Evolutionary conservation across 2,888 invertebrate genomes (phyloP), one percentile per base, ranked within the genome.

Genomic region (Nephrocerus scutellatus): DNA sequence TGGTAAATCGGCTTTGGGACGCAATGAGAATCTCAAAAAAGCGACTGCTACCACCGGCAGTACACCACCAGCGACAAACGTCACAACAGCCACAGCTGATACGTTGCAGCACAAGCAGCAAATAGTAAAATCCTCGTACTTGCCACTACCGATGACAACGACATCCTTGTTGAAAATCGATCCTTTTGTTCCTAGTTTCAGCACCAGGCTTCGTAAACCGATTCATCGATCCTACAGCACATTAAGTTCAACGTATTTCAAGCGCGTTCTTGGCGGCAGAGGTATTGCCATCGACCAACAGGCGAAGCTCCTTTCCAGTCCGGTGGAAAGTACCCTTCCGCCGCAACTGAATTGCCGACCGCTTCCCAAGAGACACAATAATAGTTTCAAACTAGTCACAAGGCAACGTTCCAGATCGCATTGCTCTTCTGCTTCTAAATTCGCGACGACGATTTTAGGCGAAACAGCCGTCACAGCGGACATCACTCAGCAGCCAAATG

Each of bases 151-250:
- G 20, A 21, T 39, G 16, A 28, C 10, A 25, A 21, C 24, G 5
- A 58, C 62, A 44, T 59, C 61, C 52, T 56, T 67, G 57, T 58
- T 69, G 55, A 68, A 67, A 61, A 69, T 69, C 41, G 69, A 68
- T 59, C 66, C 68, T 36, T 68, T 68, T 50, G 63, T 69, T 59
- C 69, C 69, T 62, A 65, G 59, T 53, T 59, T 63, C 43, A 62
- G 57, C 43, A 54, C 62, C 50, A 56, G 62, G 48, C 57, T 62
- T 46, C 59, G 61, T 43, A 55, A 54, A 23, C 60, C 59, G 41
- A 62, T 66, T 48, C 60, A 62, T 46, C 63, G 68, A 48, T 68
- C 69, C 22, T 65, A 68, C 48, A 68, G 68, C 50, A 68, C 69
- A 23, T 50, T 69, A 38, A 66, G 64, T 46, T 56, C 61, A 40